Percentiles rank a stretch among this genome's conserved stretches.
These are phyloP conservation scores for Rhynchomys soricoides DNA, from an alignment of 2,113 vertebrate species.

Conservation along the genomic window DNA sequence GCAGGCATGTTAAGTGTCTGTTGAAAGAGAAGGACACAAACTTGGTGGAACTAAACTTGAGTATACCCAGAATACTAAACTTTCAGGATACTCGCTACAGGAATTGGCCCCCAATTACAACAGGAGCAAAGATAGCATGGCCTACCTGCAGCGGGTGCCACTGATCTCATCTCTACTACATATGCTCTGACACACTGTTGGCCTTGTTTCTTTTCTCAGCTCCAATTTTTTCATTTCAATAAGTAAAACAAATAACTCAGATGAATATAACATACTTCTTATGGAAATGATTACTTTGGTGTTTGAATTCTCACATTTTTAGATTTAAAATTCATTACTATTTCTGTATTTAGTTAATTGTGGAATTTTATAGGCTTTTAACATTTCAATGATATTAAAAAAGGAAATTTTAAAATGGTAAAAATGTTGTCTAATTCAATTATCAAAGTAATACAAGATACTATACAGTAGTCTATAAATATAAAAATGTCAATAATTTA, in stretches of 20 bases:
- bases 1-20: background rate
- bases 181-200: background rate
- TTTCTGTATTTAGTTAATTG: slow-evolving; percentile 60
- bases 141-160: background rate
- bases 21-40: background rate
- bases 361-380: slow-evolving; percentile 38
- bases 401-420: slow-evolving; percentile 62
- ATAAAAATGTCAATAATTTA: slow-evolving; percentile 76
- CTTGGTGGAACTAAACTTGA: background rate
- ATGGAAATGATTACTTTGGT: slow-evolving; percentile 53
- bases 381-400: slow-evolving; percentile 67
- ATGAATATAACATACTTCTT: slow-evolving; percentile 52
- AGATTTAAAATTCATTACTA: slow-evolving; percentile 69
- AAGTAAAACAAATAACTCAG: slow-evolving; percentile 60
- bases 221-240: slow-evolving; percentile 56
- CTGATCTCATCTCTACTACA: background rate
- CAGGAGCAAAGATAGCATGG: background rate
- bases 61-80: no score
- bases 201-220: slow-evolving; percentile 17
- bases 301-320: slow-evolving; percentile 64
- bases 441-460: slow-evolving; percentile 63
- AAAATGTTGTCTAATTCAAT: slow-evolving; percentile 73
- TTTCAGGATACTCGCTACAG: background rate
- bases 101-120: background rate
- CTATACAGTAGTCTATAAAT: slow-evolving; percentile 72